phyloP scores from a whole-genome alignment of 2,797 vertebrate genomes.

The Sebastes itinus region DNA sequence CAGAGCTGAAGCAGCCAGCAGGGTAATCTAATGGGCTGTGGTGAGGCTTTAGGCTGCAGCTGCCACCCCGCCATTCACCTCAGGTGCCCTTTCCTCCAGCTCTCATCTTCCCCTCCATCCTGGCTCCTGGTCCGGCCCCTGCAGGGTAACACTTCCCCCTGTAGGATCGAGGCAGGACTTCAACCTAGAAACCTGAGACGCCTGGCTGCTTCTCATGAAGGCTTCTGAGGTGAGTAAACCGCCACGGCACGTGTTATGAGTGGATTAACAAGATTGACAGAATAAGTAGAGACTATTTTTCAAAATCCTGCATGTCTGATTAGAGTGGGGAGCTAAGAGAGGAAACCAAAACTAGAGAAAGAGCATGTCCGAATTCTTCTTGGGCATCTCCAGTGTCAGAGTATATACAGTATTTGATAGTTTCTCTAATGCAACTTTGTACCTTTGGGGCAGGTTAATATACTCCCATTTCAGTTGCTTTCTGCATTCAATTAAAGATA shows the following conservation, averaged over 20 bases:
- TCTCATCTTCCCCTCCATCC: slow-evolving; percentile 12
- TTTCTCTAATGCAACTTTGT: background rate
- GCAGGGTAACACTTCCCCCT: slow-evolving; percentile 72
- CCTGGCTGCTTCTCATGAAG: background rate
- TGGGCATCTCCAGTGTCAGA: background rate
- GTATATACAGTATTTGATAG: background rate
- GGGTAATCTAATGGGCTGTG: slow-evolving; percentile 51
- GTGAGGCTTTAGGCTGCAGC: slow-evolving; percentile 61
- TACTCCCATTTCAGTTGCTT: background rate
- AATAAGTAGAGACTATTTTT: background rate
- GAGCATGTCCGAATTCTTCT: background rate
- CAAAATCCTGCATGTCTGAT: background rate
- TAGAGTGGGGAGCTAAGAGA: background rate
- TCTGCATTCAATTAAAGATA: background rate
- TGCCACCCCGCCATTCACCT: slow-evolving; percentile 73
- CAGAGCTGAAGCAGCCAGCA: background rate
- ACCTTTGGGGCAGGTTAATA: background rate
- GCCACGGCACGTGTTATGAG: background rate
- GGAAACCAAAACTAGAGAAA: background rate
- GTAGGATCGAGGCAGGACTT: slow-evolving; percentile 47
- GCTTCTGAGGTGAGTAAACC: slow-evolving; percentile 18
- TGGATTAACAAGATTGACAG: background rate
- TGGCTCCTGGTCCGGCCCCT: background rate
- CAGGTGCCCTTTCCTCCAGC: slow-evolving; percentile 66
- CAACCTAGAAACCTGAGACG: slow-evolving; percentile 22